Evolutionary conservation across 2,888 invertebrate genomes (phyloP).

Genomic region (Arrhopalites spinosus): DNA sequence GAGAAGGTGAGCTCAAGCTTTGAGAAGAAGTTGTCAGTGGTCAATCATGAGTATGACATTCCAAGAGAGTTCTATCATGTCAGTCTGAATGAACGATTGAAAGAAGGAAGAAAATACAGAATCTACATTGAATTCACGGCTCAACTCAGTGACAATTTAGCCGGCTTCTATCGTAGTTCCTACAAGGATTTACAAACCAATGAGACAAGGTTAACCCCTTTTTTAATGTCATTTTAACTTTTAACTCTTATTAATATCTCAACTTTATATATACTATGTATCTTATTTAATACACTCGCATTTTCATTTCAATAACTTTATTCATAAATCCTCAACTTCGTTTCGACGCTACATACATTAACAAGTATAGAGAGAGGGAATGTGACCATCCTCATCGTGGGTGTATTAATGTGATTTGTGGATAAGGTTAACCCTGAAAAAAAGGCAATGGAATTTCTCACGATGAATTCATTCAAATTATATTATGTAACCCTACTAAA

Average conservation of each 20-base stretch:
- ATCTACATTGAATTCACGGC: slow-evolving; percentile 74
- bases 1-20: slow-evolving; percentile 12
- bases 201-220: slow-evolving; percentile 72
- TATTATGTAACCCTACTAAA: too few species aligned
- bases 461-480: too few species aligned
- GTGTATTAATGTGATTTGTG: too few species aligned
- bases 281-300: neutral
- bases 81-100: slow-evolving; percentile 66
- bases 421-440: too few species aligned
- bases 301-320: too few species aligned
- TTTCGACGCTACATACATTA: too few species aligned
- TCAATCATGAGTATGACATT: slow-evolving; percentile 49
- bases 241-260: neutral
- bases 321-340: too few species aligned
- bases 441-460: too few species aligned
- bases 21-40: slow-evolving; percentile 26
- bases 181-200: slow-evolving; percentile 69
- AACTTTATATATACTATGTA: neutral
- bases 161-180: slow-evolving; percentile 82
- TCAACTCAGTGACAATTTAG: slow-evolving; percentile 73
- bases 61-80: slow-evolving; percentile 72
- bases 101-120: slow-evolving; percentile 68
- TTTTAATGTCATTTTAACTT: neutral
- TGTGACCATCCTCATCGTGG: too few species aligned
- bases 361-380: too few species aligned